These are phyloP conservation scores for Ia io DNA, from an alignment of 2,113 vertebrate species.

Conservation along the genomic window DNA sequence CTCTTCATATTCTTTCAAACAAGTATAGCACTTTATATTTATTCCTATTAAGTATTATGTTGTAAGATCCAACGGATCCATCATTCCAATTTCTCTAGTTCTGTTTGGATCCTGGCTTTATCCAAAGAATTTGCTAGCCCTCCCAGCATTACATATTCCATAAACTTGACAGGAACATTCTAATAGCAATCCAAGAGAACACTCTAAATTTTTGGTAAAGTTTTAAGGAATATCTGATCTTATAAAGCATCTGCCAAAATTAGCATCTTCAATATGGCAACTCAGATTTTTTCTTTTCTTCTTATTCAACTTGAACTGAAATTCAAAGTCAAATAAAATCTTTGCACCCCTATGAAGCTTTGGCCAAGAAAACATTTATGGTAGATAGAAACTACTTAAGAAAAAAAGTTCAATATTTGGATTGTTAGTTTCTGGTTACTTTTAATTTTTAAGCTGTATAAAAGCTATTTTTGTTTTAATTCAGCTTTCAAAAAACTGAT, in stretches of 20 bases:
- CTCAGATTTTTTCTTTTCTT: background rate
- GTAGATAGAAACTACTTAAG: background rate
- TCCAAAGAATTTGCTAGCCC: constrained; percentile 12
- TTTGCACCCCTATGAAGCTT: background rate
- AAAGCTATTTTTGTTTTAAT: constrained; percentile 56
- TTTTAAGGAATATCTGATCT: constrained; percentile 20
- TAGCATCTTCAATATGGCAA: constrained; percentile 3
- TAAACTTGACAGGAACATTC: background rate
- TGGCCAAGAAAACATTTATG: constrained; percentile 22
- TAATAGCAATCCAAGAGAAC: background rate
- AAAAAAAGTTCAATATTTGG: background rate
- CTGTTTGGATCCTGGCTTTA: background rate
- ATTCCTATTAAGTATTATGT: background rate
- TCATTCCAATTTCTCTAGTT: background rate
- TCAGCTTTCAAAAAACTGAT: background rate
- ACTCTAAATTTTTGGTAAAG: background rate
- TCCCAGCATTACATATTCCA: background rate
- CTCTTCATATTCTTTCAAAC: background rate
- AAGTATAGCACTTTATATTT: constrained; percentile 20
- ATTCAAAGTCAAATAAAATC: constrained; percentile 36
- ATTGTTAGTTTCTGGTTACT: constrained; percentile 25
- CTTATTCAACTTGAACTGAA: constrained; percentile 21
- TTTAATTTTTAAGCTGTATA: constrained; percentile 40
- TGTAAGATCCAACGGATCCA: background rate
- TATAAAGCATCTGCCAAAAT: constrained; percentile 11